These are phyloP conservation scores for Eupithecia inturbata DNA, from an alignment of 2,888 invertebrate species.

Conservation along the genomic window DNA sequence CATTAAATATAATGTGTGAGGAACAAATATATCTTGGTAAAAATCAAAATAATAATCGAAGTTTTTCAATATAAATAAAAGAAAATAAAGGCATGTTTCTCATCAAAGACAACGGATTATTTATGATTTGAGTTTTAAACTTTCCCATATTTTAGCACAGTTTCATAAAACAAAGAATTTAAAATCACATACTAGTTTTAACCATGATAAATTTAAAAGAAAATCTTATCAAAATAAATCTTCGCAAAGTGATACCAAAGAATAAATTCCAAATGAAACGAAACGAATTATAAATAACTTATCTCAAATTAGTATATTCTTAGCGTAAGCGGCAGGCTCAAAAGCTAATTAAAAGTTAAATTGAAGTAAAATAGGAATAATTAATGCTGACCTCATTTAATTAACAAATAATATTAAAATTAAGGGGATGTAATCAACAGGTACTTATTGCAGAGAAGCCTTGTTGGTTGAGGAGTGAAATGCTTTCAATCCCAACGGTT, in stretches of 20 bases:
- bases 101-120: too few relatives aligned
- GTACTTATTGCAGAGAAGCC: neutral
- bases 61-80: too few relatives aligned
- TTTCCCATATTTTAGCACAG: too few relatives aligned
- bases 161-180: too few relatives aligned
- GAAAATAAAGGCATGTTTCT: too few relatives aligned
- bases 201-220: too few relatives aligned
- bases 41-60: neutral
- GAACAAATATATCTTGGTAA: neutral
- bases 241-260: neutral
- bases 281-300: conserved; percentile 4
- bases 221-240: neutral
- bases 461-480: neutral
- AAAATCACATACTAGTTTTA: too few relatives aligned
- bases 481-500: neutral
- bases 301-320: conserved; percentile 12
- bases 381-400: conserved; percentile 26
- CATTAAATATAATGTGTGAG: neutral
- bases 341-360: conserved; percentile 69
- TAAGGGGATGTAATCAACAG: neutral
- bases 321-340: conserved; percentile 47
- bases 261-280: neutral
- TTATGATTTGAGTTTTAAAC: too few relatives aligned
- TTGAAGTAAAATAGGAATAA: conserved; percentile 50
- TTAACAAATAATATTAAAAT: conserved; percentile 23